phyloP scores from a whole-genome alignment of 2,113 vertebrate genomes.

The Heterotis niloticus region DNA sequence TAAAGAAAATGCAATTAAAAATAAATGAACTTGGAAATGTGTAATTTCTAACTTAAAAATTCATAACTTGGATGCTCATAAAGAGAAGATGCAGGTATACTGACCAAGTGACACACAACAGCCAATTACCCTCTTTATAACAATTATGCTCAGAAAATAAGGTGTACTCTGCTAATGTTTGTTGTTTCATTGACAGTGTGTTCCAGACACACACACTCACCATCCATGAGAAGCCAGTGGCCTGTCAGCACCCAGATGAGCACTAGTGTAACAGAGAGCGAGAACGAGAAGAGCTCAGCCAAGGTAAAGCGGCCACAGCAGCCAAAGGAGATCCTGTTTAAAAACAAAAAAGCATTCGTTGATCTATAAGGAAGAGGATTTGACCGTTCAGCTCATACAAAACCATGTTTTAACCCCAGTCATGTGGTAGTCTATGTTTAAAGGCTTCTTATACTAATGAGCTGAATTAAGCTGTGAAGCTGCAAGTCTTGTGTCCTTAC shows the following conservation, averaged over 20 bases:
- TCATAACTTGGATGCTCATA: too few species aligned
- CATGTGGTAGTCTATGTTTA: not conserved
- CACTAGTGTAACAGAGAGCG: conserved; percentile 92
- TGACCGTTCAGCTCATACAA: not conserved
- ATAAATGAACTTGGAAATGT: too few species aligned
- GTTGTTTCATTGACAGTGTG: not conserved
- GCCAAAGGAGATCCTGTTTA: conserved; percentile 89
- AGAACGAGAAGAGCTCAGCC: conserved; percentile 93
- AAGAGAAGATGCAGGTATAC: too few species aligned
- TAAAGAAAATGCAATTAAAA: too few species aligned
- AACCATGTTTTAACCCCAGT: not conserved
- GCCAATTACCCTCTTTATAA: too few species aligned
- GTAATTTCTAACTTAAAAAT: too few species aligned
- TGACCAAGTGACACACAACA: too few species aligned
- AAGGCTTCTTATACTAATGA: not conserved
- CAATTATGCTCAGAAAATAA: not conserved
- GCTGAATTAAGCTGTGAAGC: not conserved
- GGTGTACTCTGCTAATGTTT: too few species aligned
- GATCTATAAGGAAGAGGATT: not conserved
- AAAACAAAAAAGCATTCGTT: conserved; percentile 1
- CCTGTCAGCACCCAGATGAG: conserved; percentile 99
- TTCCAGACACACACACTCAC: conserved; percentile 59
- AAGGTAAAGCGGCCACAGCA: conserved; percentile 97
- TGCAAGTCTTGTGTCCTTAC: not conserved
- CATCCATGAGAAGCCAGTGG: conserved; percentile 99